Evolutionary conservation across 2,888 invertebrate genomes (phyloP), one percentile per base, ranked within the genome.

Genomic region (Bugula neritina): DNA sequence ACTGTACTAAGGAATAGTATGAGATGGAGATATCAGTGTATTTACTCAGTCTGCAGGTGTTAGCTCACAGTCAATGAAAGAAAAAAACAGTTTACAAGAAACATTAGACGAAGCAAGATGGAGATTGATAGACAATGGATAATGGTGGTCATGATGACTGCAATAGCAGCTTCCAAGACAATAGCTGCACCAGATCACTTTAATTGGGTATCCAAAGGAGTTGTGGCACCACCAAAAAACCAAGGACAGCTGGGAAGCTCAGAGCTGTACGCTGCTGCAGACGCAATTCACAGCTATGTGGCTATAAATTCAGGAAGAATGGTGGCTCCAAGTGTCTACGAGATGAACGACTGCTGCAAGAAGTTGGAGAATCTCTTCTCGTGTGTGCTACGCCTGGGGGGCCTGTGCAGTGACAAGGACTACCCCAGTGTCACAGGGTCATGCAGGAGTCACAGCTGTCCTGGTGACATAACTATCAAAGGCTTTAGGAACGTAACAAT

Each of bases 211-310:
- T 58, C 35, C 1, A 75, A 75, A 57, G 78, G 78, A 5, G 77
- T 74, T 23, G 72, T 78, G 1, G 35, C 71, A 31, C 77, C 77
- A 27, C 78, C 76, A 74, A 73, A 57, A 73, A 77, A 75, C 77
- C 78, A 75, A 79, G 83, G 79, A 75, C 78, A 74, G 74, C 74
- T 75, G 76, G 83, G 74, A 77, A 78, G 55, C 77, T 78, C 74
- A 71, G 73, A 69, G 77, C 76, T 75, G 75, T 79, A 73, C 34
- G 77, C 75, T 77, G 77, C 75, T 1, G 71, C 74, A 43, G 77
- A 77, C 77, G 23, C 5, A 43, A 74, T 78, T 31, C 75, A 74
- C 35, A 77, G 77, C 63, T 74, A 73, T 29, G 71, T 73, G 27
- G 52, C 72, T 17, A 76, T 78, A 35, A 69, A 75, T 13, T 74